Percentiles rank a stretch among this genome's conserved stretches.
phyloP scores from a whole-genome alignment of 2,888 invertebrate genomes.

The Perizoma affinitatum region DNA sequence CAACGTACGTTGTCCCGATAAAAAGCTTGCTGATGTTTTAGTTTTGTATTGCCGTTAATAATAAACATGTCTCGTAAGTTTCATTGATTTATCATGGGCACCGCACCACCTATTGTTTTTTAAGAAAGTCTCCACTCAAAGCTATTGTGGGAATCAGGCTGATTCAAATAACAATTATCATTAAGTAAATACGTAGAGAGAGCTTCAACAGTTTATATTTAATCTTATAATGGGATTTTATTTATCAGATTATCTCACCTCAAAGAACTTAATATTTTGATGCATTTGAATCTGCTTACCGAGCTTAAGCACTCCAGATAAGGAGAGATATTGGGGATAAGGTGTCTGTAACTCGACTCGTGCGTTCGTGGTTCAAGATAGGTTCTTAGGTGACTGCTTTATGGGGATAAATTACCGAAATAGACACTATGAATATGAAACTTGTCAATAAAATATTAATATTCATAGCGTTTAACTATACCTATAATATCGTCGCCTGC shows the following conservation, averaged over 20 bases:
- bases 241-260: conserved; percentile 42
- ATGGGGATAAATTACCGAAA: conserved; percentile 45
- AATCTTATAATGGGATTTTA: conserved; percentile 30
- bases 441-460: conserved; percentile 21
- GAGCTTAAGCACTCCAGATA: conserved; percentile 50
- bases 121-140: conserved; percentile 24
- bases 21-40: conserved; percentile 10
- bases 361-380: conserved; percentile 43
- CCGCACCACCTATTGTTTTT: conserved; percentile 23
- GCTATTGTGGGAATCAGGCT: conserved; percentile 46
- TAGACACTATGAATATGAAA: conserved; percentile 35
- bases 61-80: conserved; percentile 9
- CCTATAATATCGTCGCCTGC: conserved; percentile 5
- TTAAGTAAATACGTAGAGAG: conserved; percentile 38
- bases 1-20: conserved; percentile 16
- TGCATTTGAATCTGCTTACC: conserved; percentile 43
- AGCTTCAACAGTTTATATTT: conserved; percentile 34
- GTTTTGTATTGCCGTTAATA: conserved; percentile 12
- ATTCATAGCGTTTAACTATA: conserved; percentile 6
- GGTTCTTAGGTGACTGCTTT: conserved; percentile 47
- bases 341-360: conserved; percentile 57
- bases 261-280: conserved; percentile 47
- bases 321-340: conserved; percentile 52
- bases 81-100: conserved; percentile 11
- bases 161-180: conserved; percentile 41